Evolutionary conservation across 2,888 invertebrate species (phyloP).

Genomic region (Rotaria socialis): DNA sequence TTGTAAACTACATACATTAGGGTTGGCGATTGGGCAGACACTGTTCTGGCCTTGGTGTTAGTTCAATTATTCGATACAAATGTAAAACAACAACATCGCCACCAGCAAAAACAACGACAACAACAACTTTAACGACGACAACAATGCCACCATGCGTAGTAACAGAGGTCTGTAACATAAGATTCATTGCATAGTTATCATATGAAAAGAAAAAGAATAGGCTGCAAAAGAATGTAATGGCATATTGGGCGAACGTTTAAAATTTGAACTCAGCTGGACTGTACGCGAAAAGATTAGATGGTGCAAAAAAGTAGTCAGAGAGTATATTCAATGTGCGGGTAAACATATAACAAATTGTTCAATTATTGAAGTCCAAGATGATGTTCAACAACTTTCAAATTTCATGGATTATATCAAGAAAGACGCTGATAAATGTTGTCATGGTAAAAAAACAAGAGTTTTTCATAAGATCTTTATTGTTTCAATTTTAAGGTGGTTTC

Average conservation of each 20-base stretch:
- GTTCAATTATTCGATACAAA: conserved; percentile 40
- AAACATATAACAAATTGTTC: conserved; percentile 43
- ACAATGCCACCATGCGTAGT: conserved; percentile 42
- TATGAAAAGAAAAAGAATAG: not conserved
- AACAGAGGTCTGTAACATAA: conserved; percentile 4
- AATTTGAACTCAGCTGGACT: conserved; percentile 41
- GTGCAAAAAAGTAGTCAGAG: conserved; percentile 36
- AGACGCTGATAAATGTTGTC: conserved; percentile 41
- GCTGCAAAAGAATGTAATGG: conserved; percentile 40
- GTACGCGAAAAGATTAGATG: conserved; percentile 45
- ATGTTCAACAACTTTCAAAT: conserved; percentile 42
- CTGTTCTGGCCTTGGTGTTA: conserved; percentile 43
- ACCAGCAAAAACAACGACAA: conserved; percentile 39
- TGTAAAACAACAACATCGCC: conserved; percentile 41
- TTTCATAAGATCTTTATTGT: not conserved
- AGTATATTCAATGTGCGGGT: conserved; percentile 44
- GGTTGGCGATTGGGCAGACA: conserved; percentile 45
- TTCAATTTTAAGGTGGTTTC: conserved; percentile 20
- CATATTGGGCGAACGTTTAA: conserved; percentile 36
- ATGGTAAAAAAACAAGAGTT: not conserved
- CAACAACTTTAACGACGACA: conserved; percentile 38
- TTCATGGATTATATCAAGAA: conserved; percentile 43
- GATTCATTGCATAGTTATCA: no score
- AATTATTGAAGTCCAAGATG: conserved; percentile 38
- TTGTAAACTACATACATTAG: not conserved